Conservation (phyloP, 1,140 invertebrate genomes). For the Brachionus asplanchnoidis region DNA sequence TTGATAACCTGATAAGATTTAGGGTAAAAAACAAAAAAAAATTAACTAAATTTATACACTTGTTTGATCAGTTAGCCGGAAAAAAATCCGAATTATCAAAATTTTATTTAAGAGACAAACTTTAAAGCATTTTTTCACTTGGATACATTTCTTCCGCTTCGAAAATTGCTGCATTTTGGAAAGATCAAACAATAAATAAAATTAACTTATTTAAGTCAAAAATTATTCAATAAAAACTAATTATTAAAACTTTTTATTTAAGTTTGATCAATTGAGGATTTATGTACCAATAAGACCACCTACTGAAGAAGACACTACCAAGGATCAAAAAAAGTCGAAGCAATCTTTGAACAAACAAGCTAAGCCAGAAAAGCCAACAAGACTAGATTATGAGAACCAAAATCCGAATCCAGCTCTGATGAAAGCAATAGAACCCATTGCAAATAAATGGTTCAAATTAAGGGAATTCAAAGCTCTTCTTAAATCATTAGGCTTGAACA, state of each 20-base stretch:
- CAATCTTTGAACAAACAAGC: background rate
- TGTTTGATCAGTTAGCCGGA: too few relatives aligned
- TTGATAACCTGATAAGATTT: background rate
- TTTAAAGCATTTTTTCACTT: too few relatives aligned
- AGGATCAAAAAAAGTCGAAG: constrained; percentile 11
- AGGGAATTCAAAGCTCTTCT: constrained; percentile 59
- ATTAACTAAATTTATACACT: too few relatives aligned
- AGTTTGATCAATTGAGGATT: background rate
- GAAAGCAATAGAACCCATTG: constrained; percentile 45
- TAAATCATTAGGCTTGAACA: constrained; percentile 70
- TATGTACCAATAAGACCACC: background rate
- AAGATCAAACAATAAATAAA: background rate
- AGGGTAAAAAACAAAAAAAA: background rate
- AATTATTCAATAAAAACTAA: background rate
- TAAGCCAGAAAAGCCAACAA: background rate
- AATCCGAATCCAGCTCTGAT: constrained; percentile 1
- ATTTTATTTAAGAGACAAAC: too few relatives aligned
- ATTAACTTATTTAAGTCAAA: background rate
- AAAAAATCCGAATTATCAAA: too few relatives aligned
- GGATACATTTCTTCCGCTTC: too few relatives aligned
- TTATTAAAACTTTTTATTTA: background rate
- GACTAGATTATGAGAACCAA: constrained; percentile 8
- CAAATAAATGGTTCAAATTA: constrained; percentile 51
- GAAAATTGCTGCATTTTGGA: background rate
- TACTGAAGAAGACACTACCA: background rate